These are phyloP conservation scores for Zenarchopterus dispar DNA, from an alignment of 2,797 vertebrate species.

Conservation along the genomic window DNA sequence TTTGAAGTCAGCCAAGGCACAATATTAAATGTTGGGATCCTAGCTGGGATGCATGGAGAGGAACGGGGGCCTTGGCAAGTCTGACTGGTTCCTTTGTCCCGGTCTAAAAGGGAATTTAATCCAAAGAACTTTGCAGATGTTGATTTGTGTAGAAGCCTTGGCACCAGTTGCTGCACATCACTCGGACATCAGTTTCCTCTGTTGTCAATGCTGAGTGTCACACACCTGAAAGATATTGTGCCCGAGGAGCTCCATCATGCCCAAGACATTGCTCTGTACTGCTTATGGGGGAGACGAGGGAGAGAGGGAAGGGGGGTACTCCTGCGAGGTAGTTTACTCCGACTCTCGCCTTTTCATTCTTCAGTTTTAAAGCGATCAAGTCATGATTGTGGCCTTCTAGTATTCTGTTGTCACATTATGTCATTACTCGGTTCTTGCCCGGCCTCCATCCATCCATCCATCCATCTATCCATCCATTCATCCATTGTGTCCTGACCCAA, in stretches of 20 bases:
- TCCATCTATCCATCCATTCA: slow-evolving; percentile 6
- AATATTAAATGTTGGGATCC: slow-evolving; percentile 45
- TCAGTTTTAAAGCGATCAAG: slow-evolving; percentile 65
- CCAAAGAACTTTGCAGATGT: slow-evolving; percentile 78
- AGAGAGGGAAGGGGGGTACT: slow-evolving; percentile 1
- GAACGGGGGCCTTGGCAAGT: slow-evolving; percentile 23
- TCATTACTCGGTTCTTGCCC: slow-evolving; percentile 48
- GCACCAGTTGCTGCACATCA: slow-evolving; percentile 71
- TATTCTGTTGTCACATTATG: slow-evolving; percentile 81
- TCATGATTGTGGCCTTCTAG: slow-evolving; percentile 87
- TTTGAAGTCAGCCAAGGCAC: slow-evolving; percentile 44
- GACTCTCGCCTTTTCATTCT: slow-evolving; percentile 25
- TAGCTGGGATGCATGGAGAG: slow-evolving; percentile 28
- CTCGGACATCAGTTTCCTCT: slow-evolving; percentile 36
- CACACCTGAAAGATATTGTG: slow-evolving; percentile 13
- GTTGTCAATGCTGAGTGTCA: slow-evolving; percentile 35
- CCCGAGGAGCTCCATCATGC: slow-evolving; percentile 50
- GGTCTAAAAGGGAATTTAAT: slow-evolving; percentile 71
- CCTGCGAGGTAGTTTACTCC: slow-evolving; percentile 44
- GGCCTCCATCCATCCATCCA: slow-evolving; percentile 7
- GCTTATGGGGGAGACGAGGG: slow-evolving; percentile 20
- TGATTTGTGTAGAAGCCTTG: slow-evolving; percentile 63
- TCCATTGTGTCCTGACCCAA: slow-evolving; percentile 68
- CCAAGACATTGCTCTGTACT: slow-evolving; percentile 35
- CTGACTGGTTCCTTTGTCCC: slow-evolving; percentile 51